Base-by-base conservation (phyloP, 2,888 invertebrate genomes). In the Ellobium chinense region DNA sequence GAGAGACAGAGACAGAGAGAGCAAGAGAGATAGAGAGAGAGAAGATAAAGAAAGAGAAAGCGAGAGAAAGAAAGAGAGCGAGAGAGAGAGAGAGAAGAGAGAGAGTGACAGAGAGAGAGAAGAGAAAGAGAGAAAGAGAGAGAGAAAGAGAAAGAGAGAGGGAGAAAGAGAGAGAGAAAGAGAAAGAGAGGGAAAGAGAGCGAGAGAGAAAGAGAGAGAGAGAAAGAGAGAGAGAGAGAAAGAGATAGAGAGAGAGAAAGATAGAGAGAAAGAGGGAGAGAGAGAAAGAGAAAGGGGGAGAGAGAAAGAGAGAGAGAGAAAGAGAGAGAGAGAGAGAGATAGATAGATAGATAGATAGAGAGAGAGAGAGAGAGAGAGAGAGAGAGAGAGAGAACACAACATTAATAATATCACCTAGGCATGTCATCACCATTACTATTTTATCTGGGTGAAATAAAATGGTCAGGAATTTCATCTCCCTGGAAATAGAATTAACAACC, bases 161-260 rank as follows among this genome's bases (percentile, higher is more conserved):
- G 58, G 27, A 56, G 58, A 73, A 2, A 73, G 73, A 73, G 39
- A 75, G 31, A 63, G 27, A 75, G 75, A 74, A 60, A 63, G 75
- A 75, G 37, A 63, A 27, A 75, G 62, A 63, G 63, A 63, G 39
- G 39, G 66, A 54, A 24, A 56, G 56, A 68, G 31, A 54, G 66
- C 4, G 36, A 4, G 39, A 9, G 24, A 36, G 36, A 68, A 24
- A 2, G 29, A 56, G 72, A 56, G 39, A 29, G 56, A 72, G 72
- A 72, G 46, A 56, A 27, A 56, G 72, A 54, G 54, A 56, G 72
- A 72, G 54, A 46, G 46, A 46, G 46, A 46, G 46, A 46, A 18
- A 46, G 46, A 46, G 46, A 54, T 7, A 70, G 54, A 70, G 70
- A 70, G 70, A 70, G 70, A 70, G 70, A 70, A 27, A 56, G 70